Conservation (phyloP, 1,140 invertebrate species). For the Temnothorax curvispinosus region DNA sequence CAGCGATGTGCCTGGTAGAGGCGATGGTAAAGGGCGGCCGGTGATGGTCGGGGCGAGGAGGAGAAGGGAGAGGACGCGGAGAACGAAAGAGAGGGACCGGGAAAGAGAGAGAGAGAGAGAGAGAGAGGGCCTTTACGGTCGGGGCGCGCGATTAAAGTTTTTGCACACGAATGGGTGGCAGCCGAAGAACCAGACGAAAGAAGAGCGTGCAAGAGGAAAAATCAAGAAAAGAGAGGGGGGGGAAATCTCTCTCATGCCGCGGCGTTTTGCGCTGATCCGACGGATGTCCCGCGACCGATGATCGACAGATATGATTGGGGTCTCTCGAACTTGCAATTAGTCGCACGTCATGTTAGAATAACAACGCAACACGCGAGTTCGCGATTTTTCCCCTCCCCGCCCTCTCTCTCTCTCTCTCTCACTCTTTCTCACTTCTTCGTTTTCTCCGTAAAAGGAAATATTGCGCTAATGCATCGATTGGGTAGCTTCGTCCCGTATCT, state of each 20-base stretch:
- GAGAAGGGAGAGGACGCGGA: conserved; percentile 7
- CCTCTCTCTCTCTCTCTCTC: background rate
- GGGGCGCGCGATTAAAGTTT: conserved; percentile 76
- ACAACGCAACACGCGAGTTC: conserved; percentile 34
- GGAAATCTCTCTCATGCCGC: conserved; percentile 45
- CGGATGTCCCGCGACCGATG: conserved; percentile 49
- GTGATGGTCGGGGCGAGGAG: conserved; percentile 1
- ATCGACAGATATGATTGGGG: conserved; percentile 53
- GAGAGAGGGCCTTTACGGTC: conserved; percentile 71
- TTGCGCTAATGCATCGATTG: conserved; percentile 2
- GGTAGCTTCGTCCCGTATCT: conserved; percentile 22
- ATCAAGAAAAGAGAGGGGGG: conserved; percentile 4
- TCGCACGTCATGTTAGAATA: conserved; percentile 58
- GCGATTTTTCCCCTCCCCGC: background rate
- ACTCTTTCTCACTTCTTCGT: background rate
- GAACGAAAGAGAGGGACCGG: background rate
- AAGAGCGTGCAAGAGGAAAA: conserved; percentile 49
- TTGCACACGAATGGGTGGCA: conserved; percentile 62
- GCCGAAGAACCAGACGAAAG: conserved; percentile 43
- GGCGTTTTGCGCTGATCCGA: conserved; percentile 36
- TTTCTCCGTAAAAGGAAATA: conserved; percentile 26
- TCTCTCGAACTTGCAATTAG: conserved; percentile 48
- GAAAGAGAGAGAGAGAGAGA: conserved; percentile 34
- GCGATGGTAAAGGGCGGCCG: conserved; percentile 38
- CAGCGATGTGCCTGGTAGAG: conserved; percentile 39